Percentiles rank a stretch among this genome's conserved stretches.
Conservation (phyloP, 1,140 invertebrate genomes). For the Caenorhabditis latens region DNA sequence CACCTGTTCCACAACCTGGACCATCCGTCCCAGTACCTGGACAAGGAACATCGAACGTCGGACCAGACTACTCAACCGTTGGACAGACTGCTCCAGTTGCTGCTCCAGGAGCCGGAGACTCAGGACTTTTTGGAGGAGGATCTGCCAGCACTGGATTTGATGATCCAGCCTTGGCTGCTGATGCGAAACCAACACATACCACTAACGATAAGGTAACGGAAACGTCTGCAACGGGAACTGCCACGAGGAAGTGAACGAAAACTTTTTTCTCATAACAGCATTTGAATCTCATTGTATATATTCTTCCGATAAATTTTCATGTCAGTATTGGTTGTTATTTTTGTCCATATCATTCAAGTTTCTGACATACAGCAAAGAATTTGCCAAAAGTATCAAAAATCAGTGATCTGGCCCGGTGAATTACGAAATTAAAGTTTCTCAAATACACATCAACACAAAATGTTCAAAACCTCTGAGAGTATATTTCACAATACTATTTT, state of each 20-base stretch:
- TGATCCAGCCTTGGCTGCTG: constrained; percentile 42
- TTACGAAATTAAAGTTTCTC: too few relatives aligned
- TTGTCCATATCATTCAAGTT: background rate
- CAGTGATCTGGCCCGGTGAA: too few relatives aligned
- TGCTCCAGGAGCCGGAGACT: constrained; percentile 16
- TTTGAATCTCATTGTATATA: constrained; percentile 24
- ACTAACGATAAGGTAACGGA: constrained; percentile 9
- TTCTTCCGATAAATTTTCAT: background rate
- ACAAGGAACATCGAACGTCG: background rate
- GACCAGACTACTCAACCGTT: constrained; percentile 1
- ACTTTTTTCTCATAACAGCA: background rate
- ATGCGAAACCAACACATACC: background rate
- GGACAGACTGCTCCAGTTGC: constrained; percentile 31
- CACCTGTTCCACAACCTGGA: constrained; percentile 3
- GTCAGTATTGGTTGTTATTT: background rate
- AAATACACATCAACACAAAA: too few relatives aligned
- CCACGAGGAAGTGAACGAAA: constrained; percentile 1
- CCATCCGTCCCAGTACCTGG: background rate
- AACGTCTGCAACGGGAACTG: constrained; percentile 25
- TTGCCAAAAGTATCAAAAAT: too few relatives aligned
- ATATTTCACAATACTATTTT: constrained; percentile 23
- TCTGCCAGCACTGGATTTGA: constrained; percentile 20
- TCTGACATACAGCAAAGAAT: too few relatives aligned
- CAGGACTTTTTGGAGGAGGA: constrained; percentile 12
- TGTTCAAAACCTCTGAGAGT: too few relatives aligned